Conservation (phyloP, 2,113 vertebrate species). For the Microtus oregoni region DNA sequence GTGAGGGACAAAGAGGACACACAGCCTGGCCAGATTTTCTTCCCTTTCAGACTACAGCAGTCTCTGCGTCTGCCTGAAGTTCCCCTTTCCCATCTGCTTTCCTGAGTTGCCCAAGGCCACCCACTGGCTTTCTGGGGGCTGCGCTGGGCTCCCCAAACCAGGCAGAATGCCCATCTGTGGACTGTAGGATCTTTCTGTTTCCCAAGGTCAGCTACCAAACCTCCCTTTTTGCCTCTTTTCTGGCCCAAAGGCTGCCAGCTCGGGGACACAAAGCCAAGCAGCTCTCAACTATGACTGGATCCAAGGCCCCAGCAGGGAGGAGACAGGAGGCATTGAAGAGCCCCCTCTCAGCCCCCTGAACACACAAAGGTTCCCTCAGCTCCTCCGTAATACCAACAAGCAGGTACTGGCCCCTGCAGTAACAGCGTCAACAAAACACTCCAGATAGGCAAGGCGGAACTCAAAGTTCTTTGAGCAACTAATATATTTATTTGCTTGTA, state of each 20-base stretch:
- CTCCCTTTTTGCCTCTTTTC: background rate
- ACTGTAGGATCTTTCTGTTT: background rate
- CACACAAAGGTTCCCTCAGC: background rate
- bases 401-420: background rate
- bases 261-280: background rate
- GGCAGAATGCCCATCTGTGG: background rate
- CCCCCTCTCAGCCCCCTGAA: background rate
- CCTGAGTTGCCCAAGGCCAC: constrained; percentile 35
- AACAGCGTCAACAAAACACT: fast-evolving
- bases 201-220: constrained; percentile 24
- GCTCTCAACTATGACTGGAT: background rate
- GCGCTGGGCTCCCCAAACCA: background rate
- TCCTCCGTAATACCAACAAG: background rate
- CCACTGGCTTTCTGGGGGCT: background rate
- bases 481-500: background rate
- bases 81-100: constrained; percentile 33
- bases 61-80: background rate
- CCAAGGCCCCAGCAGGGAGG: background rate
- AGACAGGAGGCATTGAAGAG: background rate
- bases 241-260: background rate
- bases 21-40: background rate
- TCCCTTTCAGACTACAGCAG: background rate
- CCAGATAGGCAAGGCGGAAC: background rate
- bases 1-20: background rate
- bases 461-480: background rate